Evolutionary conservation across 2,888 invertebrate genomes (phyloP).

Genomic region (Leuctra nigra): DNA sequence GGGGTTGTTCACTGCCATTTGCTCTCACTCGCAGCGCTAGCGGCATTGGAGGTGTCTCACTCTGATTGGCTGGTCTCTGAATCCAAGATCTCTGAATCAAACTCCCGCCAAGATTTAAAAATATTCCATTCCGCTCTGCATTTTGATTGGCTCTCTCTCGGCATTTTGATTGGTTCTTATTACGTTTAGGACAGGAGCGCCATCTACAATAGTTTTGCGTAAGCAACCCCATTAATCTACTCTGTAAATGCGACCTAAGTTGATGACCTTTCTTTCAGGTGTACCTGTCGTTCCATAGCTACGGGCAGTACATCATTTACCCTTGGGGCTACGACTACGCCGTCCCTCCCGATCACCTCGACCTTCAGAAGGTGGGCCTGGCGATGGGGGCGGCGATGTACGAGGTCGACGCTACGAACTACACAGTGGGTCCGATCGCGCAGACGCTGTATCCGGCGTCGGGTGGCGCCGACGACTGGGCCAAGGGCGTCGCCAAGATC

Average conservation of each 20-base stretch:
- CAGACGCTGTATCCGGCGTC: constrained; percentile 60
- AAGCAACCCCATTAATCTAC: too few species aligned
- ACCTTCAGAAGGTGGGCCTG: constrained; percentile 34
- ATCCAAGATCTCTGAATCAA: too few species aligned
- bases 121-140: too few species aligned
- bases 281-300: constrained; percentile 26
- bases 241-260: constrained; percentile 38
- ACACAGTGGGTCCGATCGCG: constrained; percentile 68
- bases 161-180: too few species aligned
- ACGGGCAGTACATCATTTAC: constrained; percentile 36
- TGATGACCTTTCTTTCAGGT: constrained; percentile 34
- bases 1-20: too few species aligned
- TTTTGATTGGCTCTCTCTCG: too few species aligned
- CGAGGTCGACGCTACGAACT: constrained; percentile 32
- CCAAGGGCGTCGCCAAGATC: constrained; percentile 63
- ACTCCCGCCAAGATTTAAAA: too few species aligned
- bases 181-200: too few species aligned
- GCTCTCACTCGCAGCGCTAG: too few species aligned
- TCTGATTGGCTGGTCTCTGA: too few species aligned
- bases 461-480: constrained; percentile 59
- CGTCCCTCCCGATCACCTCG: constrained; percentile 33
- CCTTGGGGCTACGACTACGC: constrained; percentile 39
- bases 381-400: constrained; percentile 34
- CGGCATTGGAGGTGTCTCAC: too few species aligned
- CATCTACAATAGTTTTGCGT: too few species aligned